Evolutionary conservation across 1,140 invertebrate genomes (phyloP).

Genomic region (Pseudomyrmex gracilis): DNA sequence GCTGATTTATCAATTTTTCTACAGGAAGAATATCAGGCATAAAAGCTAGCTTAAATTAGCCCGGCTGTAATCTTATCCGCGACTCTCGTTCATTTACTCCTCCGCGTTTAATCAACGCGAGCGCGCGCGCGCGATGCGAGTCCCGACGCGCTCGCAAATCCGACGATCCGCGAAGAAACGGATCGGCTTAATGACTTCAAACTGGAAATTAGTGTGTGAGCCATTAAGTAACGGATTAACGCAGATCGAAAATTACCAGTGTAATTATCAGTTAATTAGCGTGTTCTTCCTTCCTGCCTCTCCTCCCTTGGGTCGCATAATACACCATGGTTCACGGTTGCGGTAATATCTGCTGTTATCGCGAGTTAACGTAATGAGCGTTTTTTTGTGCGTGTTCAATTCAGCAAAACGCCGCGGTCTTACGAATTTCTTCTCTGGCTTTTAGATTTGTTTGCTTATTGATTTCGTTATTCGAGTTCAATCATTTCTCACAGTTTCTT

Average conservation of each 20-base stretch:
- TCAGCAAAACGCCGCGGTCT: background rate
- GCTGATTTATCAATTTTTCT: background rate
- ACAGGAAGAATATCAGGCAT: background rate
- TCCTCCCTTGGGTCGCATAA: constrained; percentile 29
- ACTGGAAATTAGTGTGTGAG: constrained; percentile 35
- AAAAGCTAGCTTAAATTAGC: background rate
- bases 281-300: background rate
- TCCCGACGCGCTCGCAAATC: constrained; percentile 28
- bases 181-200: constrained; percentile 37
- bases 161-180: constrained; percentile 49
- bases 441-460: background rate
- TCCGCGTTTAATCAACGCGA: constrained; percentile 31
- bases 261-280: constrained; percentile 46
- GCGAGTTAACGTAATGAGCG: background rate
- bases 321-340: constrained; percentile 6
- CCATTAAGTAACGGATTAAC: constrained; percentile 47
- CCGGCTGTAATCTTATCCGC: constrained; percentile 34
- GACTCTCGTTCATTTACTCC: constrained; percentile 38
- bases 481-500: background rate
- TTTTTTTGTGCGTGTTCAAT: background rate
- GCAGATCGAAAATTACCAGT: constrained; percentile 26
- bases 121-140: constrained; percentile 15
- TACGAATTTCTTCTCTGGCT: too few species aligned
- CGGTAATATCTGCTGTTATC: background rate
- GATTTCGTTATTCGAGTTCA: background rate